Evolutionary conservation across 1,140 invertebrate genomes (phyloP).

Genomic region (Drosophila ohnishii): DNA sequence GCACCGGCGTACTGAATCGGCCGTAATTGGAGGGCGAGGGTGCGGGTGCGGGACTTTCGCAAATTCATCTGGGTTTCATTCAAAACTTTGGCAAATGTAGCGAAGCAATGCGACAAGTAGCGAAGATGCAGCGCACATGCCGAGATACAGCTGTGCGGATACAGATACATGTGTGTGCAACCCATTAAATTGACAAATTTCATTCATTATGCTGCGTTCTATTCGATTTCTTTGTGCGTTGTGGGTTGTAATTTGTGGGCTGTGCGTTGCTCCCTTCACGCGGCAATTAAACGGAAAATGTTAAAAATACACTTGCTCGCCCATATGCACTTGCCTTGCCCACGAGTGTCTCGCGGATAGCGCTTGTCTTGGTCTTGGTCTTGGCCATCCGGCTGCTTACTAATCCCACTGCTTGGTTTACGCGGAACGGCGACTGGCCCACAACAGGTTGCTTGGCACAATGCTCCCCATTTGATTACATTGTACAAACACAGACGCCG

Average conservation of each 20-base stretch:
- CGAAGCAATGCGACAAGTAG: constrained; percentile 26
- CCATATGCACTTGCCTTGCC: not conserved
- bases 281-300: constrained; percentile 66
- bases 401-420: constrained; percentile 43
- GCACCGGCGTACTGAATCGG: constrained; percentile 54
- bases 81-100: constrained; percentile 54
- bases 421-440: constrained; percentile 52
- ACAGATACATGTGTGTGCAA: constrained; percentile 32
- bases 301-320: constrained; percentile 32
- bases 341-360: constrained; percentile 41
- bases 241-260: not conserved
- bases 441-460: constrained; percentile 64
- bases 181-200: constrained; percentile 78
- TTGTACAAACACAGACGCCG: constrained; percentile 70
- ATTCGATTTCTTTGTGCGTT: constrained; percentile 56
- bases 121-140: not conserved
- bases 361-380: constrained; percentile 21
- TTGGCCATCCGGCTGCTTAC: constrained; percentile 1
- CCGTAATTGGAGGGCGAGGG: constrained; percentile 53
- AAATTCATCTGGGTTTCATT: constrained; percentile 56
- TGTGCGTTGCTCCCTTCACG: constrained; percentile 16
- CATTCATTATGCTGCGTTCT: constrained; percentile 65
- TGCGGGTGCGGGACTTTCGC: constrained; percentile 36
- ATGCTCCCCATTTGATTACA: constrained; percentile 61
- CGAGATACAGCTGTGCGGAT: constrained; percentile 13